Conservation (phyloP, 1,140 invertebrate species). For the Sycophila sp. region DNA sequence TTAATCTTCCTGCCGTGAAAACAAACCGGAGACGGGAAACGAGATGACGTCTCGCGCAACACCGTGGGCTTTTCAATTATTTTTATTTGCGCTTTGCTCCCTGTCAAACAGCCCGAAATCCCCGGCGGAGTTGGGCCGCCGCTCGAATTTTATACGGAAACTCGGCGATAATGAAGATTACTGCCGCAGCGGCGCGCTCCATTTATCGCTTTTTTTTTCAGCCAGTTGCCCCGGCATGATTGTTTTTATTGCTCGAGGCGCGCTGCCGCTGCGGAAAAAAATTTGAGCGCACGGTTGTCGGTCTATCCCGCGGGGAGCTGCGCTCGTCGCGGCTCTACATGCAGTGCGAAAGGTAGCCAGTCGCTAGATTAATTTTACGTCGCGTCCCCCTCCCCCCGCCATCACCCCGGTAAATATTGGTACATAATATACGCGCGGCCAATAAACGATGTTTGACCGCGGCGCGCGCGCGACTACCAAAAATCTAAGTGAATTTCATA, state of each 20-base stretch:
- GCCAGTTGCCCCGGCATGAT: neutral
- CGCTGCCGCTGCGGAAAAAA: neutral
- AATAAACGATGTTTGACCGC: neutral
- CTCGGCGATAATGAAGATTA: conserved; percentile 18
- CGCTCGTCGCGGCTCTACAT: too few species aligned
- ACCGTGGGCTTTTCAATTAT: conserved; percentile 3
- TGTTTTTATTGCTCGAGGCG: neutral
- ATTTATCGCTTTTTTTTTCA: neutral
- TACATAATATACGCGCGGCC: neutral
- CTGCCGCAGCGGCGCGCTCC: neutral
- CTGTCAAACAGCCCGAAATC: too few species aligned
- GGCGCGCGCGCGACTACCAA: too few species aligned
- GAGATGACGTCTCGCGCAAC: neutral
- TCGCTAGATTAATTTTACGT: neutral
- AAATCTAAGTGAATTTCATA: conserved; percentile 10
- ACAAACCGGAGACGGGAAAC: conserved; percentile 44
- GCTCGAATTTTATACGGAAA: neutral
- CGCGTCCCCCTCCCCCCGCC: neutral
- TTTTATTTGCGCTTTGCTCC: neutral
- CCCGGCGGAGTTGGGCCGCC: neutral
- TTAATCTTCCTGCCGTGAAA: conserved; percentile 48
- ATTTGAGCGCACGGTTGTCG: neutral
- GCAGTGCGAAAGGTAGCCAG: too few species aligned
- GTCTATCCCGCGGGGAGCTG: neutral
- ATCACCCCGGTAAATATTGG: neutral